Base-by-base conservation (phyloP, 1,140 invertebrate genomes). In the Anoplolepis gracilipes region DNA sequence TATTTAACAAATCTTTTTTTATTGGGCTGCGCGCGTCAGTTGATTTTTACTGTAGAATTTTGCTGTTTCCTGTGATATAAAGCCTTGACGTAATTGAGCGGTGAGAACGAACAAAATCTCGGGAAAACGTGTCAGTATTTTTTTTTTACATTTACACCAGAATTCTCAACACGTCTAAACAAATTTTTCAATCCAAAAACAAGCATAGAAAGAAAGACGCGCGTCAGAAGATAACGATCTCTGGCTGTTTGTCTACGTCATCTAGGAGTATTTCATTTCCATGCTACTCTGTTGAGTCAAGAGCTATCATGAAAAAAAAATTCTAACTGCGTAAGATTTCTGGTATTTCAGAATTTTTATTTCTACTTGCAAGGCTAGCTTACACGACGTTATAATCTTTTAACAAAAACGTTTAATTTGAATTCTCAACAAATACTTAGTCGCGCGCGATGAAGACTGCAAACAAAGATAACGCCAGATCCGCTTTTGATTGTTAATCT, bases 291-390 rank as follows among this genome's bases (percentile, higher is more conserved):
- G 62, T 70, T 76, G 65, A 81, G 53, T 82, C 59, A 55, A 11
- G 39, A 30, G 19, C 62, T 67, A 77, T n/a, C n/a, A n/a, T n/a
- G n/a, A n/a, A n/a, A n/a, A n/a, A n/a, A n/a, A n/a, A n/a, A n/a
- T n/a, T n/a, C 61, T 53, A 25, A 13, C 67, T 75, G 30, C 73
- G 86, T 88, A 85, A 75, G 69, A 88, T 88, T 88, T 88, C 82
- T 79, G 82, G 13, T 55, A 85, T 28, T 25, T n/a, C n/a, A 69
- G 73, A 88, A 88, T 85, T 85, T 55, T 62, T 85, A 85, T 85
- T 85, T 79, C 55, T 30, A 64, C 1, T 22, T 30, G 36, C 30
- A 33, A 6, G 11, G 16, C 7, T n/a, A 53, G 4, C 30, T 69
- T 62, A 72, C 39, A 33, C 28, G 72, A 87, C 49, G 28, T 87